Evolutionary conservation across 2,797 vertebrate genomes (phyloP).

Genomic region (Myotis planiceps): DNA sequence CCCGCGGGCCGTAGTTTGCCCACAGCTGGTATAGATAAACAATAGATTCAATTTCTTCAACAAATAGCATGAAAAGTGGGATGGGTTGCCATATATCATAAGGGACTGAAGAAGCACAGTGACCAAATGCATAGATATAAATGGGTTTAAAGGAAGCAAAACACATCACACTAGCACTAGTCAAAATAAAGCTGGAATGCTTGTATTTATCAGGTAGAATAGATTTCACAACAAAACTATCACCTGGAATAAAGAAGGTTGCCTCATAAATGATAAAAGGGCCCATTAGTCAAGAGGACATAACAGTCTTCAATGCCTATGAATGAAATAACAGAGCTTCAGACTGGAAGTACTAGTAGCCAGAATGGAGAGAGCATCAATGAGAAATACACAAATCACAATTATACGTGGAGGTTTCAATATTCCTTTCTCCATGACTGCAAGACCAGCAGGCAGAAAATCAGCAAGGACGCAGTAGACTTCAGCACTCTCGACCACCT

Average conservation of each 20-base stretch:
- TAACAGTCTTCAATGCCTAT: too few relatives aligned
- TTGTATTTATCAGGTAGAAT: neutral
- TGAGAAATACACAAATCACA: too few relatives aligned
- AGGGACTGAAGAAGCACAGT: neutral
- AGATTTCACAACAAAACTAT: neutral
- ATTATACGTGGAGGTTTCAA: rapidly evolving
- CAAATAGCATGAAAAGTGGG: neutral
- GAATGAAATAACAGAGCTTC: neutral
- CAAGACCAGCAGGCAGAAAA: neutral
- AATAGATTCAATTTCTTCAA: neutral
- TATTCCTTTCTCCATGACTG: rapidly evolving
- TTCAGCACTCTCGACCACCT: neutral
- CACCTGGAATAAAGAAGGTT: neutral
- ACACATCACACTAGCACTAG: too few relatives aligned
- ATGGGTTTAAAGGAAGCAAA: too few relatives aligned
- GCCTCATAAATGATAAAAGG: neutral
- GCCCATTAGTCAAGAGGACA: neutral
- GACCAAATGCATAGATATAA: neutral
- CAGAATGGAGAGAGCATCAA: neutral
- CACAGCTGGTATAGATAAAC: rapidly evolving
- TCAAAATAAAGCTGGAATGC: neutral
- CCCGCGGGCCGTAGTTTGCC: too few relatives aligned
- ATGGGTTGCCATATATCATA: neutral
- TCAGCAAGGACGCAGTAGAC: neutral
- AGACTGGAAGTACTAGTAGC: neutral